These are phyloP conservation scores for Carapus acus DNA, from an alignment of 2,797 vertebrate genomes.

Conservation along the genomic window DNA sequence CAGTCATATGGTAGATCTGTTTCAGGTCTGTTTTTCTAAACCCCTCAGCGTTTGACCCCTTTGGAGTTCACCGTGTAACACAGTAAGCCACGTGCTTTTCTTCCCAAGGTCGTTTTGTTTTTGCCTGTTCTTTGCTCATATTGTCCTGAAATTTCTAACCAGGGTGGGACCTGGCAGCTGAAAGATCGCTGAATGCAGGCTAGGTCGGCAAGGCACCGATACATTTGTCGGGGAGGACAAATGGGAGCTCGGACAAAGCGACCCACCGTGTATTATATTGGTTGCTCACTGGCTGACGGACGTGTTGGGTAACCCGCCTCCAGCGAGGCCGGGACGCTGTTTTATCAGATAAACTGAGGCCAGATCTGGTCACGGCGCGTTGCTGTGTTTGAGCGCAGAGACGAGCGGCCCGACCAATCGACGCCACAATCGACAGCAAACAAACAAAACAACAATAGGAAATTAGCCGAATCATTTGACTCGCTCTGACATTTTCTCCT, in stretches of 20 bases:
- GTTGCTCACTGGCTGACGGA: slow-evolving; percentile 25
- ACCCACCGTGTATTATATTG: slow-evolving; percentile 13
- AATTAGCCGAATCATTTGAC: neutral
- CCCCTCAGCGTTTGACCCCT: slow-evolving; percentile 34
- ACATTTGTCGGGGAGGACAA: slow-evolving; percentile 29
- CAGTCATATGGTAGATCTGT: slow-evolving; percentile 34
- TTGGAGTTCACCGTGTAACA: slow-evolving; percentile 34
- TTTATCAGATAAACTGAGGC: slow-evolving; percentile 32
- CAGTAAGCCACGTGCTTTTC: slow-evolving; percentile 25
- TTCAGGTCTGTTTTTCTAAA: slow-evolving; percentile 46
- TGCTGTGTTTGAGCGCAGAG: slow-evolving; percentile 4
- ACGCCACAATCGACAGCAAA: no score
- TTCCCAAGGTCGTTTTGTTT: slow-evolving; percentile 23
- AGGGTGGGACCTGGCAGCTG: slow-evolving; percentile 26
- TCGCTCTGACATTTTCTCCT: neutral
- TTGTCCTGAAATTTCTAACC: slow-evolving; percentile 15
- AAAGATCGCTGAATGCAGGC: slow-evolving; percentile 8
- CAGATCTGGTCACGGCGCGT: slow-evolving; percentile 13
- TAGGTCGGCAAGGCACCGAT: slow-evolving; percentile 4
- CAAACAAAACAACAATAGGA: no score
- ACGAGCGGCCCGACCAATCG: neutral
- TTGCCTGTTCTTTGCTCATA: slow-evolving; percentile 8
- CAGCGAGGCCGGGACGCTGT: slow-evolving; percentile 17
- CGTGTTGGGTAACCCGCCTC: slow-evolving; percentile 36
- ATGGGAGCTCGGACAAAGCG: slow-evolving; percentile 10